Evolutionary conservation across 2,797 vertebrate species (phyloP).

Genomic region (Manis pentadactyla): DNA sequence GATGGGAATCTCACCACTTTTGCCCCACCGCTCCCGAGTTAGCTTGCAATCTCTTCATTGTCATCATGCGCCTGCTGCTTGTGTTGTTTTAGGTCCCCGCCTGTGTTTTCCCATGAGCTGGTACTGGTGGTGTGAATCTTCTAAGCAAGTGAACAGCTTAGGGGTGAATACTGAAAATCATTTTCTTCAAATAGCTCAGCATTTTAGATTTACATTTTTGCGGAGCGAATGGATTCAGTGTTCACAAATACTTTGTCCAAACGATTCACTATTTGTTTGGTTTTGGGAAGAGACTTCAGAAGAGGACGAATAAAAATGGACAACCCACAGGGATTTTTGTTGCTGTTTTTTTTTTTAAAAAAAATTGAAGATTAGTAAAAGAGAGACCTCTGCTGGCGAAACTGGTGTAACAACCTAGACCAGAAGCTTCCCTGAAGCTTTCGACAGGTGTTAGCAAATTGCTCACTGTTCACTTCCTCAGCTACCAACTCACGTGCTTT

Average conservation of each 20-base stretch:
- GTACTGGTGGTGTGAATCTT: not conserved
- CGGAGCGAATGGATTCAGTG: not conserved
- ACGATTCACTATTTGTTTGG: constrained; percentile 8
- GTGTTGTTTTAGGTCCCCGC: not conserved
- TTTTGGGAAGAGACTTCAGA: constrained; percentile 27
- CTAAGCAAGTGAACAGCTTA: not conserved
- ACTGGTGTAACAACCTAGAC: not conserved
- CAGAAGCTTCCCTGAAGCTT: not conserved
- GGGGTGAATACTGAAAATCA: not conserved
- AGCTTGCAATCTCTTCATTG: not conserved
- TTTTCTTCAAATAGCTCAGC: not conserved
- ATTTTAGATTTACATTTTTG: not conserved
- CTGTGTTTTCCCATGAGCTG: not conserved
- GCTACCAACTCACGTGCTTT: not conserved
- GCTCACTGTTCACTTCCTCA: not conserved
- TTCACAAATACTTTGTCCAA: not conserved
- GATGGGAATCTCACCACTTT: rapidly evolving
- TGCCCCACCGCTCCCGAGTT: not conserved
- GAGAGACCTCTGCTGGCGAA: constrained; percentile 77
- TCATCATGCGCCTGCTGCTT: not conserved
- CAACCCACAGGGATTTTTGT: not conserved
- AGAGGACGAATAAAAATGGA: not conserved
- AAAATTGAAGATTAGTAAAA: constrained; percentile 57
- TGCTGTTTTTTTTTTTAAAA: not conserved
- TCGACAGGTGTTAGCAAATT: not conserved